phyloP scores from a whole-genome alignment of 2,113 vertebrate genomes.

The Gambusia holbrooki region DNA sequence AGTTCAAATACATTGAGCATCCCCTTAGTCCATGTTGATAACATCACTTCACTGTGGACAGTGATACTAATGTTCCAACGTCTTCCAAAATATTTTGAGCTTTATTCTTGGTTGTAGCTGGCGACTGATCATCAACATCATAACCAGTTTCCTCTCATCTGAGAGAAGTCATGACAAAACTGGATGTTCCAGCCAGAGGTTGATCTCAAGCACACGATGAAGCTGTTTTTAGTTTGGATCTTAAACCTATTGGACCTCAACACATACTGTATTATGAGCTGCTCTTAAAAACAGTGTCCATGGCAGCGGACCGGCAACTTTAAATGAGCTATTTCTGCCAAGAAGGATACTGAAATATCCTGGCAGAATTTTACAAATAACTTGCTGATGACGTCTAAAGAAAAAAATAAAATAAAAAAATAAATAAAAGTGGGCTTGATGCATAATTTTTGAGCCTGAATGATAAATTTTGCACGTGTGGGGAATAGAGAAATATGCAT shows the following conservation, averaged over 20 bases:
- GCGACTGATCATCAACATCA: too few species aligned
- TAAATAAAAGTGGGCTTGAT: not conserved
- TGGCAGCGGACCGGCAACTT: not conserved
- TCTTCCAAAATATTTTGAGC: not conserved
- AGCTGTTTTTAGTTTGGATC: not conserved
- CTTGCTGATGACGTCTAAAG: not conserved
- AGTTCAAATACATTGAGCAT: too few species aligned
- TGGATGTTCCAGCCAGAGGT: not conserved
- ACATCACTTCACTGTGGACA: too few species aligned
- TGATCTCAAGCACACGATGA: not conserved
- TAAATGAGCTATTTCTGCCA: not conserved
- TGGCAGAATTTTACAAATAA: not conserved
- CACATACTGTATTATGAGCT: not conserved
- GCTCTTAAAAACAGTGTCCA: not conserved
- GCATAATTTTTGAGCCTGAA: not conserved
- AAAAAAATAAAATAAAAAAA: too few species aligned
- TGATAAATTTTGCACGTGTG: not conserved
- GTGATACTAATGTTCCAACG: not conserved
- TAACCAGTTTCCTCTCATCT: not conserved
- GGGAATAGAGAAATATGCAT: not conserved
- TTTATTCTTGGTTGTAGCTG: too few species aligned
- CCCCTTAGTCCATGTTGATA: too few species aligned
- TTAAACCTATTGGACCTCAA: not conserved
- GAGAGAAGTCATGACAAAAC: not conserved
- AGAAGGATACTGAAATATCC: too few species aligned